Percentiles rank a stretch among this genome's conserved stretches.
Conservation (phyloP, 2,888 invertebrate species). For the Drosophila merina region DNA sequence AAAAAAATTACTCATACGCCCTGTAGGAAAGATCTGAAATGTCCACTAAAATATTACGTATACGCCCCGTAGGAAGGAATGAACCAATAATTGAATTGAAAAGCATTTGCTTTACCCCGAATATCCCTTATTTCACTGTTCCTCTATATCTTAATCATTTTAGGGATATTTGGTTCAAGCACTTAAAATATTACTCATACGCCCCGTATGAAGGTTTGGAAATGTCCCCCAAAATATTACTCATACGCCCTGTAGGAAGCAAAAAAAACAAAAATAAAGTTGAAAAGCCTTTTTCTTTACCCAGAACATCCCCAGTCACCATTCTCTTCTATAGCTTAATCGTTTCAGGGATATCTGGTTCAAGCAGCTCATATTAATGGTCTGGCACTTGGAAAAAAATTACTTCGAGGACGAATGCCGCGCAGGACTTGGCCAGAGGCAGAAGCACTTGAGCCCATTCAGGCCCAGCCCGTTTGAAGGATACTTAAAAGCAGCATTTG, state of each 20-base stretch:
- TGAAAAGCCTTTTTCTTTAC: not conserved
- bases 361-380: constrained; percentile 51
- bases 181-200: constrained; percentile 8
- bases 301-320: not conserved
- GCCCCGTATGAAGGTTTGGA: too few relatives aligned
- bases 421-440: constrained; percentile 20
- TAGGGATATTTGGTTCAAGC: constrained; percentile 30
- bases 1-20: too few relatives aligned
- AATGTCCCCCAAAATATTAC: not conserved
- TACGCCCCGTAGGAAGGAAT: too few relatives aligned
- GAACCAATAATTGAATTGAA: not conserved
- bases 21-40: too few relatives aligned
- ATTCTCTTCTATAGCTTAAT: not conserved
- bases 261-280: too few relatives aligned
- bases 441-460: constrained; percentile 35
- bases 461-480: constrained; percentile 37
- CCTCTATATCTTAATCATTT: not conserved
- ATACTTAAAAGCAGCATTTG: constrained; percentile 48
- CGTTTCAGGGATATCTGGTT: constrained; percentile 20
- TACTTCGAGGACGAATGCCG: constrained; percentile 16
- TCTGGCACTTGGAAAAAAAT: constrained; percentile 58
- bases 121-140: not conserved
- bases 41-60: too few relatives aligned
- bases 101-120: not conserved
- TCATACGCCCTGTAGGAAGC: not conserved